phyloP scores from a whole-genome alignment of 1,140 invertebrate species.

The Orussus abietinus region DNA sequence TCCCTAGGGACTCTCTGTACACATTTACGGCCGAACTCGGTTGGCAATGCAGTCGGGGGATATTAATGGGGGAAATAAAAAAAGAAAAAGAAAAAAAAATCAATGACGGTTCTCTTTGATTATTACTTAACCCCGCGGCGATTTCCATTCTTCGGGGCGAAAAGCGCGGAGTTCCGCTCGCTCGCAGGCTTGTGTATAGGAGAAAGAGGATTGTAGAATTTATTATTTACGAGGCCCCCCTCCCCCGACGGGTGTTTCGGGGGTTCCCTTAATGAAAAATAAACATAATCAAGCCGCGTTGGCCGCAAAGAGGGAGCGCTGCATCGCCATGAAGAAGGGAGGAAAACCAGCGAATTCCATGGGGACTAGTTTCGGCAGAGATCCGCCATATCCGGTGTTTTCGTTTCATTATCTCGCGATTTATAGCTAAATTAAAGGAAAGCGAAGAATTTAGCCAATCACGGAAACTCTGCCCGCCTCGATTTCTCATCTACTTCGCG shows the following conservation, averaged over 20 bases:
- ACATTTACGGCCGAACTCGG: too few species aligned
- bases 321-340: conserved; percentile 36
- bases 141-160: conserved; percentile 20
- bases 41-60: too few species aligned
- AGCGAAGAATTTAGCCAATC: conserved; percentile 10
- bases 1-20: too few species aligned
- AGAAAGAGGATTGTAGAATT: conserved; percentile 37
- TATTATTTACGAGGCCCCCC: conserved; percentile 40
- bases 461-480: conserved; percentile 12
- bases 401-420: conserved; percentile 44
- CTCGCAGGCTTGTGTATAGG: too few species aligned
- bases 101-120: too few species aligned
- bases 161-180: too few species aligned
- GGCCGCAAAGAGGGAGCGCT: conserved; percentile 10
- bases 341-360: conserved; percentile 34
- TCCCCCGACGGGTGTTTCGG: conserved; percentile 32
- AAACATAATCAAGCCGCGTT: conserved; percentile 39
- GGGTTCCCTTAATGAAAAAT: conserved; percentile 55
- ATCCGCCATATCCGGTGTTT: conserved; percentile 32
- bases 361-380: conserved; percentile 11
- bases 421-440: conserved; percentile 33
- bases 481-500: not conserved
- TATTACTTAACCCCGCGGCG: too few species aligned
- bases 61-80: conserved; percentile 21
- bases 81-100: too few species aligned